Evolutionary conservation across 2,888 invertebrate genomes (phyloP).

Genomic region (Dolichomitus sp.): DNA sequence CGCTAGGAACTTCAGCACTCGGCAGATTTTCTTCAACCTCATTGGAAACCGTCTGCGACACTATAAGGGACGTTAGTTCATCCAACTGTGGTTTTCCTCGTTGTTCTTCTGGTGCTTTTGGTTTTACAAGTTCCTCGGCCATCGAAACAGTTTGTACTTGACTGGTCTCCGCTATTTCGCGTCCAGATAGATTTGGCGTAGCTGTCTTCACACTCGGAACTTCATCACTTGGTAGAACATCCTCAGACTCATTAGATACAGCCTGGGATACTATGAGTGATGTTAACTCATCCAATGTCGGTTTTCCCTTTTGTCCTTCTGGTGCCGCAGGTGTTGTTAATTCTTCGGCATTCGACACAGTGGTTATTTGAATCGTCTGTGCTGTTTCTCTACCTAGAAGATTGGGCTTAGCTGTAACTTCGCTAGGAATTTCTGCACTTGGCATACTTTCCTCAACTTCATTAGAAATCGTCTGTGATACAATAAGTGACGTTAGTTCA

Average conservation of each 20-base stretch:
- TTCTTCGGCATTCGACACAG: conserved; percentile 73
- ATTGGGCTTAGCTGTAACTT: conserved; percentile 71
- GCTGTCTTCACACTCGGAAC: conserved; percentile 71
- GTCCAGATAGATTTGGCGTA: conserved; percentile 72
- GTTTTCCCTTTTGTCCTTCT: conserved; percentile 66
- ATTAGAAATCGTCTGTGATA: conserved; percentile 70
- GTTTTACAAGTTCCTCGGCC: conserved; percentile 76
- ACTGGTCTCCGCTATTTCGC: conserved; percentile 82
- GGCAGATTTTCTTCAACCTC: conserved; percentile 73
- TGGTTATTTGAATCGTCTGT: conserved; percentile 80
- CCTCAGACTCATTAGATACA: conserved; percentile 74
- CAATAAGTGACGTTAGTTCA: conserved; percentile 69
- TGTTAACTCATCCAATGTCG: conserved; percentile 64
- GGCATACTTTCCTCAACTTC: conserved; percentile 69
- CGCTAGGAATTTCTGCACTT: conserved; percentile 58
- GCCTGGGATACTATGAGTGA: conserved; percentile 75
- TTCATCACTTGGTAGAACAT: conserved; percentile 63
- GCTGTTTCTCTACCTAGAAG: conserved; percentile 82
- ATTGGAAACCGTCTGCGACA: conserved; percentile 73
- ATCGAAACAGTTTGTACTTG: conserved; percentile 75
- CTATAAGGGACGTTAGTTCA: conserved; percentile 76
- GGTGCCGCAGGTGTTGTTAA: conserved; percentile 63
- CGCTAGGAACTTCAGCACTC: conserved; percentile 75
- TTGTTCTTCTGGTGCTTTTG: conserved; percentile 68
- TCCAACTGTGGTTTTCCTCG: conserved; percentile 73